Percentiles rank a stretch among this genome's conserved stretches.
These are phyloP conservation scores for Podarcis lilfordi DNA, from an alignment of 2,797 vertebrate species.

Conservation along the genomic window DNA sequence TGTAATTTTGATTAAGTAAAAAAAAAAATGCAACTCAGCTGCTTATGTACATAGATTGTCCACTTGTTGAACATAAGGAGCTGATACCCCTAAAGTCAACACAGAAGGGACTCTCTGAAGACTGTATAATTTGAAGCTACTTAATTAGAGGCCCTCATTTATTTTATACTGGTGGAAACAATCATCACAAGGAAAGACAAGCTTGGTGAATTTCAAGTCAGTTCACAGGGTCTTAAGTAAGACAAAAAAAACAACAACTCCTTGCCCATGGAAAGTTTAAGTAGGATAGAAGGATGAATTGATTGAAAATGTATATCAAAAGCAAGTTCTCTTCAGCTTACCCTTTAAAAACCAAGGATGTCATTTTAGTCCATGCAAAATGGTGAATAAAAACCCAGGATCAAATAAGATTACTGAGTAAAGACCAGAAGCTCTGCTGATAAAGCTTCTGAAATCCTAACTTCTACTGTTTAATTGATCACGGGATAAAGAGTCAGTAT, in stretches of 20 bases:
- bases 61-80: no score
- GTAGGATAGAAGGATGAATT: neutral
- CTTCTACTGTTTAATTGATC: conserved; percentile 15
- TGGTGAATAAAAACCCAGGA: conserved; percentile 12
- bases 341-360: conserved; percentile 5
- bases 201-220: neutral
- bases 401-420: conserved; percentile 22
- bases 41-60: no score
- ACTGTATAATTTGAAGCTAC: neutral
- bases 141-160: neutral
- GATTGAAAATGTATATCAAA: conserved; percentile 6
- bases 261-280: neutral
- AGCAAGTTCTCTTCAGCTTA: neutral
- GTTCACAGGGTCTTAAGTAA: neutral
- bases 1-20: no score
- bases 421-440: conserved; percentile 1
- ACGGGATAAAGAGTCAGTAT: neutral
- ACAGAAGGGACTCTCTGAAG: neutral
- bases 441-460: conserved; percentile 4
- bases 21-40: no score
- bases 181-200: neutral
- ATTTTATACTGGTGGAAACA: no score
- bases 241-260: neutral
- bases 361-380: conserved; percentile 5
- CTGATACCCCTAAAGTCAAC: neutral